Evolutionary conservation across 2,797 vertebrate genomes (phyloP), one percentile per base, ranked within the genome.

Genomic region (Apodemus agrarius): DNA sequence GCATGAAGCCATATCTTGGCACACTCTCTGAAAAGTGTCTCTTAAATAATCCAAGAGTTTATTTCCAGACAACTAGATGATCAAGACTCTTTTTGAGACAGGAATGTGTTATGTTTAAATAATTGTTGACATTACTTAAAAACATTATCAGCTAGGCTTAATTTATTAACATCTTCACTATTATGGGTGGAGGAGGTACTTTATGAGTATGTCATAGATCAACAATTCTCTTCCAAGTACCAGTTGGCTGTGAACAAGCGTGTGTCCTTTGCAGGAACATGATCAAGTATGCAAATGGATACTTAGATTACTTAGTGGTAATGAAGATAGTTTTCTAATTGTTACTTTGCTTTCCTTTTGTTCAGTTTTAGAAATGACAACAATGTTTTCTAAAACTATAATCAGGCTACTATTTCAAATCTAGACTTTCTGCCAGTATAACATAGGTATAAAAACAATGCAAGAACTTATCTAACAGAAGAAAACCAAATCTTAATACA

Each of bases 101-200:
- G 11, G 8, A 82, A 6, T 40, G 83, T 49, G 3, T 26, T n/a
- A 76, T 86, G 12, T 78, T 96, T 88, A 67, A 78, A 65, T 96
- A 96, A 87, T 21, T 89, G 43, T 95, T 95, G 95, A 89, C 59
- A 93, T 0, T 1, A 16, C 40, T 96, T 95, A 61, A 79, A 78
- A 97, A 97, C 93, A 16, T 6, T 17, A 12, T 78, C 95, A 72
- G 13, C 75, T 76, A 24, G 19, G 31, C 3, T 85, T 85, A n/a
- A 34, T 24, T 85, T 49, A 65, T 97, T 95, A 61, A 96, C 54
- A 40, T 40, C 54, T 93, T 57, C 57, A 76, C 94, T 80, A 82
- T 92, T 76, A 46, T 89, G 80, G 76, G 0, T 11, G 63, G 34
- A 85, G 92, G 59, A 4, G 97, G 81, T 4, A 21, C 90, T 16